Evolutionary conservation across 2,797 vertebrate species (phyloP), one percentile per base, ranked within the genome.

Genomic region (Orestias chungarensis): DNA sequence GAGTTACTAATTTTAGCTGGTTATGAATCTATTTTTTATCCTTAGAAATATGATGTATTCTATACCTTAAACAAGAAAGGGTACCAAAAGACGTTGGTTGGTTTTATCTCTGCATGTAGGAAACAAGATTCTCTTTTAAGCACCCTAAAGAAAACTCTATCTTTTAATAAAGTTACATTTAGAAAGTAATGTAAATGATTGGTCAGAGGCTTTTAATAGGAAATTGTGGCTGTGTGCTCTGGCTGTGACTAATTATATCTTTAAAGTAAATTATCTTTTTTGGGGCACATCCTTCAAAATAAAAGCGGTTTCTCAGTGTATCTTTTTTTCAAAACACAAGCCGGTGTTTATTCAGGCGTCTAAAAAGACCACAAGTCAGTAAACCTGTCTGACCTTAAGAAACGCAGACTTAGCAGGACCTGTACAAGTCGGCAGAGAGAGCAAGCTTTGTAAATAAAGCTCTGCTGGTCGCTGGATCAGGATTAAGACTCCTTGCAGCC

Each of bases 311-410:
- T 91, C 78, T 70, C n/a, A n/a, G n/a, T n/a, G 87, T 78, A 66
- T 88, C 77, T 86, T 86, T 90, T 84, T 81, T 84, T 57, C 75
- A 66, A 84, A 91, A 89, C 81, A 83, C 50, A 38, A 86, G 81
- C 76, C 86, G 75, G 64, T 95, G 90, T 95, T 95, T 93, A 93
- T 88, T 89, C 90, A 87, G 71, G 77, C 90, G 93, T 94, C 94
- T 94, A 90, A 86, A 78, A 84, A 88, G 83, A 93, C 92, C 93
- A 81, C 92, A 92, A 88, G 90, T 91, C 88, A 91, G 85, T 82
- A 80, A 78, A 75, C 62, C 80, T 81, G 92, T 93, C 92, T 94
- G 90, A 86, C 80, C 85, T 72, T 68, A 47, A 71, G 83, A 65
- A 80, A 80, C 65, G 43, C 73, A 78, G 83, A 88, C 90, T 89